Evolutionary conservation across 1,140 invertebrate genomes (phyloP).

Genomic region (Tigriopus japonicus): DNA sequence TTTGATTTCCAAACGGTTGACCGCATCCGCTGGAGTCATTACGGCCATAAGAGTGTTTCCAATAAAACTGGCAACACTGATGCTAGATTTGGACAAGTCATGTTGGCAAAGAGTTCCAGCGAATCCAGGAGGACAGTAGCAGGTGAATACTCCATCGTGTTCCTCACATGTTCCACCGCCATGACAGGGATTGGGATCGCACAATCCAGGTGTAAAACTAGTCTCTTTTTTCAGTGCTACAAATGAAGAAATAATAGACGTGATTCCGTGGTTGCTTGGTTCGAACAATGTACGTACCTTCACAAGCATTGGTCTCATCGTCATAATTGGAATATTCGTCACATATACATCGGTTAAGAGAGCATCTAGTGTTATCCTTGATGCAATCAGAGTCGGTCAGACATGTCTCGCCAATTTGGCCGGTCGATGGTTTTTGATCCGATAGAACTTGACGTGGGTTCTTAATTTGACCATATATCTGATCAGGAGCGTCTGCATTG

Average conservation of each 20-base stretch:
- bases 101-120: constrained; percentile 7
- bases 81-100: not conserved
- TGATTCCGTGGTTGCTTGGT: too few species aligned
- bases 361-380: not conserved
- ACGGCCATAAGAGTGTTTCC: constrained; percentile 2
- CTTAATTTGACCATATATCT: too few species aligned
- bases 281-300: not conserved
- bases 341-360: not conserved
- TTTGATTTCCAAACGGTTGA: constrained; percentile 36
- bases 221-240: too few species aligned
- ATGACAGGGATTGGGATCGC: constrained; percentile 11
- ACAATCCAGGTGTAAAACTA: not conserved
- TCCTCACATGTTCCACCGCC: constrained; percentile 15
- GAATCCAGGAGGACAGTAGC: constrained; percentile 8
- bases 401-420: not conserved
- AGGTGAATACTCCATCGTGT: constrained; percentile 12
- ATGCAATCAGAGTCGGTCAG: not conserved
- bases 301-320: not conserved
- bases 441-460: too few species aligned
- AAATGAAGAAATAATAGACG: too few species aligned
- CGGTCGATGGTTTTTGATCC: too few species aligned
- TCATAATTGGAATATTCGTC: not conserved
- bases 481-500: too few species aligned
- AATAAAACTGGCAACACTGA: constrained; percentile 3
- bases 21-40: not conserved